Conservation (phyloP, 2,888 invertebrate genomes). For the Nomada ferruginata region DNA sequence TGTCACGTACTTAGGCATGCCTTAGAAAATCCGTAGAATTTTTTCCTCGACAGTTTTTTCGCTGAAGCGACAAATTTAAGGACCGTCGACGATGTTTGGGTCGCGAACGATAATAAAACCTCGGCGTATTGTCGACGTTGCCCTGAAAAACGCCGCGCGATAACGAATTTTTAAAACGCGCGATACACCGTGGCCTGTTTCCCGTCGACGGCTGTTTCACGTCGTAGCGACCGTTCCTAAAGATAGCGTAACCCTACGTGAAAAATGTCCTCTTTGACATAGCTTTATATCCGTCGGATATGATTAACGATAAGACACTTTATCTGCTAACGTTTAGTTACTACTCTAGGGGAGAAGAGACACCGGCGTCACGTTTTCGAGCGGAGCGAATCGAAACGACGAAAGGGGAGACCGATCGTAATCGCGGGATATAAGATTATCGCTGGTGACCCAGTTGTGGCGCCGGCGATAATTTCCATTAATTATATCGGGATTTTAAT, state of each 20-base stretch:
- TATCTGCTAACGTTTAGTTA: conserved; percentile 29
- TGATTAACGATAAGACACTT: conserved; percentile 37
- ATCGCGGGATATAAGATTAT: neutral
- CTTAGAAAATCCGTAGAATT: conserved; percentile 52
- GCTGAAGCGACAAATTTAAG: neutral
- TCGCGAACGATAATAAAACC: neutral
- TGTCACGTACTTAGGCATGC: conserved; percentile 53
- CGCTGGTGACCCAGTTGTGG: conserved; percentile 1
- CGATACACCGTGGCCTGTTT: neutral
- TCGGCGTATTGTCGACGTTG: neutral
- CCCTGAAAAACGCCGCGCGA: neutral
- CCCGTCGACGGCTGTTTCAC: conserved; percentile 1
- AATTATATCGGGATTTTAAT: conserved; percentile 16
- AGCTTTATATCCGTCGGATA: conserved; percentile 41
- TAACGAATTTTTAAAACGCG: conserved; percentile 6
- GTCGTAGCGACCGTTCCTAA: conserved; percentile 35
- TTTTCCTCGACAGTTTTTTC: conserved; percentile 28
- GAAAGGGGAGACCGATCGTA: neutral
- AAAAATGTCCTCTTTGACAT: conserved; percentile 32
- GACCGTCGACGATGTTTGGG: neutral
- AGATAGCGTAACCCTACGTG: conserved; percentile 26
- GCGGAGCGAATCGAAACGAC: neutral
- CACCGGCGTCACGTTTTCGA: conserved; percentile 15
- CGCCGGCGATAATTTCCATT: neutral
- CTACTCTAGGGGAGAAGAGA: neutral